A percentile compares a stretch with the other conserved stretches of the same genome.
Conservation (phyloP, 2,797 vertebrate genomes). For the Craterocephalus amniculus region DNA sequence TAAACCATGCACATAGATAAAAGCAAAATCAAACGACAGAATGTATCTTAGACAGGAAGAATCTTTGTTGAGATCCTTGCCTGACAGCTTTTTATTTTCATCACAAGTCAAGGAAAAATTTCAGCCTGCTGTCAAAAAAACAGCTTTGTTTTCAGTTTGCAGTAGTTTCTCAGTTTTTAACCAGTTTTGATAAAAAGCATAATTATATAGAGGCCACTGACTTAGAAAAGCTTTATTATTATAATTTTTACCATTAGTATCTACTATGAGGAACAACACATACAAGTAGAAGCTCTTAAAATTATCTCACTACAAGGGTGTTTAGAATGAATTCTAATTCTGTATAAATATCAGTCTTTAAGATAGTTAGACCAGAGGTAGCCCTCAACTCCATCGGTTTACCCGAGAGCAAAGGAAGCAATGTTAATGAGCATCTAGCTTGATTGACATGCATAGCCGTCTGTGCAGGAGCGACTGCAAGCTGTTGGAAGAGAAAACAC, state of each 20-base stretch:
- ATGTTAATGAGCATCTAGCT: constrained; percentile 1
- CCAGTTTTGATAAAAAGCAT: too few species aligned
- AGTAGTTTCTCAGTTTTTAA: too few species aligned
- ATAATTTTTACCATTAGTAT: too few species aligned
- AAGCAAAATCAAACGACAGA: background rate
- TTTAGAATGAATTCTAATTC: too few species aligned
- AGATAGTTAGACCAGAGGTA: background rate
- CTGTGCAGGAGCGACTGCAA: constrained; percentile 14
- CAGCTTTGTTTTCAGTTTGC: too few species aligned
- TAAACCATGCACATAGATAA: background rate
- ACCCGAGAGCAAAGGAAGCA: background rate
- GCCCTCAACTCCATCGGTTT: background rate
- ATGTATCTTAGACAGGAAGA: background rate
- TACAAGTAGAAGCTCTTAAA: too few species aligned
- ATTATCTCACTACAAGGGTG: too few species aligned
- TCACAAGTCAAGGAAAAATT: background rate
- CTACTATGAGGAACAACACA: too few species aligned
- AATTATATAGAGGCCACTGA: too few species aligned
- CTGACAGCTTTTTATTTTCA: background rate
- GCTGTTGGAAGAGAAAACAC: constrained; percentile 9
- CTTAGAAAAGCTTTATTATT: too few species aligned
- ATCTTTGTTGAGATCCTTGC: background rate
- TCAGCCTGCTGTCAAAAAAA: background rate
- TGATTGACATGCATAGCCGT: constrained; percentile 23
- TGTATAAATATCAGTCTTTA: too few species aligned